Evolutionary conservation across 2,888 invertebrate species (phyloP), one percentile per base, ranked within the genome.

Genomic region (Carcina quercana): DNA sequence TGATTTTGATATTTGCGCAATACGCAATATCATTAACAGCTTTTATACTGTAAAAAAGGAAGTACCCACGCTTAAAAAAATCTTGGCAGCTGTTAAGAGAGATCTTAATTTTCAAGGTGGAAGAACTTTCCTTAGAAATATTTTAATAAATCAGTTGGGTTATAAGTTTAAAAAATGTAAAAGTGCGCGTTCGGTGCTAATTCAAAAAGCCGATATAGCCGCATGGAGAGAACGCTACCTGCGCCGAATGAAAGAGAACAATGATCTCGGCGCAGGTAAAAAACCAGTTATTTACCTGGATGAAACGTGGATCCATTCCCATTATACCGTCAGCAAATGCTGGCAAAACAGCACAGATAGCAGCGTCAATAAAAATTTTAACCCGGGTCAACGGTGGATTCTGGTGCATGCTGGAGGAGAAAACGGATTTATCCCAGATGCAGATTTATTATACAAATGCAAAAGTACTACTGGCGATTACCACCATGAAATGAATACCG

Each of bases 181-280:
- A 17, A 5, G 17, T 7, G 17, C 5, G 7, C 12, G 43, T 8
- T 28, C 48, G 10, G 36, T 41, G 28, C n/a, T n/a, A n/a, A n/a
- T n/a, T n/a, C 44, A 43, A 41, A 50, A 45, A 25, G 45, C 49
- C 1, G 45, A 52, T 13, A 49, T 47, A 8, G 43, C 43, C 13
- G 47, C 47, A 1, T 50, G 51, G 48, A 46, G 48, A 15, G 52
- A 39, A 14, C 37, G 42, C 26, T 50, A 50, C 39, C 35, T 53
- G 21, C 43, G 45, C 3, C 32, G 42, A 10, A 35, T 35, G 27
- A 41, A 41, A 38, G 45, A 50, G 26, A 51, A 50, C 15, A 35
- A 38, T 29, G 38, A 45, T 8, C 42, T 38, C 22, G 40, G 51
- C 11, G 40, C 39, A 10, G 34, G 36, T 20, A 51, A 49, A 39